Percentiles rank a stretch among this genome's conserved stretches.
Evolutionary conservation across 2,113 vertebrate genomes (phyloP).

Genomic region (Brachyhypopomus occidentalis): DNA sequence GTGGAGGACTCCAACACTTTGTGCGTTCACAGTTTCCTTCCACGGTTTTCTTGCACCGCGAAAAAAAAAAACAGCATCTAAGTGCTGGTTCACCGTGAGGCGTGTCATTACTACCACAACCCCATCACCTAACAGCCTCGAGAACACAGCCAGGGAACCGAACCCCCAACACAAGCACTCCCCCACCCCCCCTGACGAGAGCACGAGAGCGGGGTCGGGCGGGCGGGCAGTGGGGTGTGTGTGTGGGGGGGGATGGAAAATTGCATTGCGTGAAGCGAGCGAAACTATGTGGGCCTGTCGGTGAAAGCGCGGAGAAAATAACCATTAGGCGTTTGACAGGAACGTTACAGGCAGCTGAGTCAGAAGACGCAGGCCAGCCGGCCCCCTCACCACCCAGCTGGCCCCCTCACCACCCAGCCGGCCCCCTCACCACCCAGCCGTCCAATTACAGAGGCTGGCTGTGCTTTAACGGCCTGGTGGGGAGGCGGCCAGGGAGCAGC

Average conservation of each 20-base stretch:
- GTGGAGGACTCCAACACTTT: no score
- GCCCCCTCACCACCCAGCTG: neutral
- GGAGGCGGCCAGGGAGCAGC: slow-evolving; percentile 29
- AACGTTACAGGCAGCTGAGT: slow-evolving; percentile 17
- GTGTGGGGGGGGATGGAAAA: neutral
- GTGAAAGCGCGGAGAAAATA: slow-evolving; percentile 33
- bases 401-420: neutral
- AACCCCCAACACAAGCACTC: neutral
- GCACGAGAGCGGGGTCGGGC: no score
- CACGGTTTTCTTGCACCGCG: no score
- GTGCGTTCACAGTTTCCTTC: no score
- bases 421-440: slow-evolving; percentile 33
- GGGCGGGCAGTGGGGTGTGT: no score
- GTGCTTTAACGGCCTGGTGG: slow-evolving; percentile 44
- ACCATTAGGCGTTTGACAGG: slow-evolving; percentile 16
- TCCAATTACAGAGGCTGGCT: slow-evolving; percentile 50
- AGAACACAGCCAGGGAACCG: neutral
- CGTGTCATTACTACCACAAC: neutral
- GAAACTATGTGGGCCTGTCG: neutral
- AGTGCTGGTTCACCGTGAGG: neutral
- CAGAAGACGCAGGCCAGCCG: slow-evolving; percentile 24
- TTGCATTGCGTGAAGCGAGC: neutral
- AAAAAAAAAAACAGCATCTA: neutral
- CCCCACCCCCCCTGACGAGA: no score
- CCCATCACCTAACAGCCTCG: neutral